Percentiles rank a stretch among this genome's conserved stretches.
Evolutionary conservation across 2,888 invertebrate genomes (phyloP).

Genomic region (Mayetiola destructor): DNA sequence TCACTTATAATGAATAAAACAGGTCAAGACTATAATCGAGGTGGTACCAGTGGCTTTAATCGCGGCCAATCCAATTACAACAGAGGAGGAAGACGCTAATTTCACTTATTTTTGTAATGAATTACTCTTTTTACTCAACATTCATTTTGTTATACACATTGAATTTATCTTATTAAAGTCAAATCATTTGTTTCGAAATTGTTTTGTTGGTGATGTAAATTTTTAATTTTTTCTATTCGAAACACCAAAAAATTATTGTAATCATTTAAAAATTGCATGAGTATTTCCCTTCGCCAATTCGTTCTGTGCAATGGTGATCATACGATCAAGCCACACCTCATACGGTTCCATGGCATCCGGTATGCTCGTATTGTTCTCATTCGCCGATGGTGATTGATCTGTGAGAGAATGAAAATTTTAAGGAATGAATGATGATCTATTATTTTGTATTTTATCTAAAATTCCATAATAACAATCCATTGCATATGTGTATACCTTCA

Average conservation of each 20-base stretch:
- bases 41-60: constrained; percentile 21
- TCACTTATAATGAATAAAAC: neutral
- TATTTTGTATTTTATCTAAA: neutral
- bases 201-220: neutral
- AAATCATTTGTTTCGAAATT: too few species aligned
- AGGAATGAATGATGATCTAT: neutral
- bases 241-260: neutral
- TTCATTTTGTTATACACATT: neutral
- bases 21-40: constrained; percentile 13
- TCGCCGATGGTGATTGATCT: neutral
- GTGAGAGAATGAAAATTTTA: neutral
- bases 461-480: too few species aligned
- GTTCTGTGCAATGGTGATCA: neutral
- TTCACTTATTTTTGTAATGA: neutral
- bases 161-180: too few species aligned
- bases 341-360: neutral
- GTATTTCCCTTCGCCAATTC: neutral
- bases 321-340: neutral
- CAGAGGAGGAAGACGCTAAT: constrained; percentile 25
- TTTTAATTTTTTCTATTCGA: neutral
- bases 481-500: neutral
- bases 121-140: neutral
- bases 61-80: constrained; percentile 31
- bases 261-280: neutral
- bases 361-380: neutral